These are phyloP conservation scores for Yponomeuta plumbellus DNA, from an alignment of 2,888 invertebrate genomes.

Conservation along the genomic window DNA sequence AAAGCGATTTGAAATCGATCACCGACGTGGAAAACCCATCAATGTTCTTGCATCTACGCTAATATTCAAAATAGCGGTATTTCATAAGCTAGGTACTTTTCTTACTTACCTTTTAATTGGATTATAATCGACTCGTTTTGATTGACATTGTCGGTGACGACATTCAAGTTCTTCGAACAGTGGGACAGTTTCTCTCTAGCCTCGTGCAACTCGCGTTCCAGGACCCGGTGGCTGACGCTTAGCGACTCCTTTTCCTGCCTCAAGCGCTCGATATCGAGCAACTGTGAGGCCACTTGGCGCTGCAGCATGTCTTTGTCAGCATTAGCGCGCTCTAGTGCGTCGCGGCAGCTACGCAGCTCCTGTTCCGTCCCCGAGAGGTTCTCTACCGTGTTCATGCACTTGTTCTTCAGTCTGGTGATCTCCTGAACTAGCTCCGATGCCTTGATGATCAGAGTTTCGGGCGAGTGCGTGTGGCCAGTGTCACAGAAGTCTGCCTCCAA, in stretches of 20 bases:
- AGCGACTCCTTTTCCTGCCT: constrained; percentile 87
- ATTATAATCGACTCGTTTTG: constrained; percentile 82
- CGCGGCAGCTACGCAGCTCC: constrained; percentile 80
- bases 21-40: not conserved
- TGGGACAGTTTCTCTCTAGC: constrained; percentile 80
- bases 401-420: constrained; percentile 79
- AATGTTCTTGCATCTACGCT: not conserved
- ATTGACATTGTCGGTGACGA: constrained; percentile 81
- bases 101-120: constrained; percentile 77
- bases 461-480: constrained; percentile 77
- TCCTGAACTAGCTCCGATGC: constrained; percentile 87
- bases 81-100: not conserved
- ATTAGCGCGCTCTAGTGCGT: constrained; percentile 79
- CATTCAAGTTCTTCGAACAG: constrained; percentile 79
- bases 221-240: constrained; percentile 82
- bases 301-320: constrained; percentile 85
- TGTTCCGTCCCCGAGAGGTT: constrained; percentile 78
- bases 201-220: constrained; percentile 84
- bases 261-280: constrained; percentile 82
- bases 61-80: not conserved
- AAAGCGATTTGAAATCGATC: not conserved
- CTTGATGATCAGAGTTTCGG: constrained; percentile 85
- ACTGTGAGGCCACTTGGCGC: constrained; percentile 82
- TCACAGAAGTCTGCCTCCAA: constrained; percentile 84
- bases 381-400: constrained; percentile 76